Evolutionary conservation across 2,888 invertebrate species (phyloP).

Genomic region (Caenorhabditis wallacei): DNA sequence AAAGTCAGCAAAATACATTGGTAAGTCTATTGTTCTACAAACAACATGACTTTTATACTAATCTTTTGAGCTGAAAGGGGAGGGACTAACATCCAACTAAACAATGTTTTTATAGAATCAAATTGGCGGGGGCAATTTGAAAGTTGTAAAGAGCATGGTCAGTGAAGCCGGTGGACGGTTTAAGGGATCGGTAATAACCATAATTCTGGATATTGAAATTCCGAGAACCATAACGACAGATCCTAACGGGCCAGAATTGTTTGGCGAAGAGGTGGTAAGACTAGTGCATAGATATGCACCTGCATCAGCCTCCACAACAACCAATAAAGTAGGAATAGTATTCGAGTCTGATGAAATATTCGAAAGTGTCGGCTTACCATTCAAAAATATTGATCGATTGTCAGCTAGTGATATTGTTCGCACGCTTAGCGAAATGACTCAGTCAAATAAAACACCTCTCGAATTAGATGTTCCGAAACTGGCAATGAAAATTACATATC

Average conservation of each 20-base stretch:
- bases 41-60: too few relatives aligned
- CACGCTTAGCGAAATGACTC: neutral
- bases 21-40: too few relatives aligned
- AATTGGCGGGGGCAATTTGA: too few relatives aligned
- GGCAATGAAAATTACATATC: neutral
- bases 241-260: neutral
- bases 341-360: neutral
- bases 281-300: neutral
- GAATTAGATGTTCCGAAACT: neutral
- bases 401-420: neutral
- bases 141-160: too few relatives aligned
- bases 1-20: too few relatives aligned
- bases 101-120: too few relatives aligned
- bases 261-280: neutral
- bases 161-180: too few relatives aligned
- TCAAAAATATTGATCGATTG: neutral
- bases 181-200: too few relatives aligned
- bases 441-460: neutral
- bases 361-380: neutral
- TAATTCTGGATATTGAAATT: neutral
- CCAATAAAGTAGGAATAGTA: conserved; percentile 1
- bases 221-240: neutral
- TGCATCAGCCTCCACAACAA: neutral
- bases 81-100: too few relatives aligned
- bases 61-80: too few relatives aligned